Percentiles rank a stretch among this genome's conserved stretches.
Conservation (phyloP, 2,888 invertebrate genomes). For the Oconnorella tubifera region DNA sequence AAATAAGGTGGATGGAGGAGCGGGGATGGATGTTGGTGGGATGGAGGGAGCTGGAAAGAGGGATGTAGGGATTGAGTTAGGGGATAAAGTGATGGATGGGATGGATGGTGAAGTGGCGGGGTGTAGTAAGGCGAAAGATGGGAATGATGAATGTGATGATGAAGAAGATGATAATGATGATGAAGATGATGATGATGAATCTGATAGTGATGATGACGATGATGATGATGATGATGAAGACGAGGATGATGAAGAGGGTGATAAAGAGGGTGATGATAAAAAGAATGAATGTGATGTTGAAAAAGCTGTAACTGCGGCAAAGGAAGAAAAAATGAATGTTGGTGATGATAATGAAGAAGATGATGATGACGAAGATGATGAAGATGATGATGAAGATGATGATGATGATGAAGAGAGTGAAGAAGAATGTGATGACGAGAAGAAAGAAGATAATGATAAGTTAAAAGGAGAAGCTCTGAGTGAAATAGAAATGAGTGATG, state of each 20-base stretch:
- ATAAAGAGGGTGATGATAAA: conserved; percentile 93
- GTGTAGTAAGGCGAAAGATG: background rate
- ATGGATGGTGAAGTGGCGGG: no score
- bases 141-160: conserved; percentile 10
- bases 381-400: background rate
- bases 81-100: no score
- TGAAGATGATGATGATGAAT: background rate
- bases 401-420: background rate
- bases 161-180: conserved; percentile 15
- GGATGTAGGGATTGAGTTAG: no score
- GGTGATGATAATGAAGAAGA: background rate
- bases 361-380: background rate
- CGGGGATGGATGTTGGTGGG: no score
- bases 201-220: conserved; percentile 1
- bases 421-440: no score
- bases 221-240: conserved; percentile 16
- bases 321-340: background rate
- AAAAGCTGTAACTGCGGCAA: background rate
- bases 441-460: conserved; percentile 92
- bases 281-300: conserved; percentile 97
- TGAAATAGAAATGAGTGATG: conserved; percentile 65
- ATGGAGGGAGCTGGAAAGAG: no score
- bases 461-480: conserved; percentile 97
- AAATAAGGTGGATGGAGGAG: no score
- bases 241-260: conserved; percentile 10